Base-by-base conservation (phyloP, 1,140 invertebrate genomes). In the Aricia agestis region DNA sequence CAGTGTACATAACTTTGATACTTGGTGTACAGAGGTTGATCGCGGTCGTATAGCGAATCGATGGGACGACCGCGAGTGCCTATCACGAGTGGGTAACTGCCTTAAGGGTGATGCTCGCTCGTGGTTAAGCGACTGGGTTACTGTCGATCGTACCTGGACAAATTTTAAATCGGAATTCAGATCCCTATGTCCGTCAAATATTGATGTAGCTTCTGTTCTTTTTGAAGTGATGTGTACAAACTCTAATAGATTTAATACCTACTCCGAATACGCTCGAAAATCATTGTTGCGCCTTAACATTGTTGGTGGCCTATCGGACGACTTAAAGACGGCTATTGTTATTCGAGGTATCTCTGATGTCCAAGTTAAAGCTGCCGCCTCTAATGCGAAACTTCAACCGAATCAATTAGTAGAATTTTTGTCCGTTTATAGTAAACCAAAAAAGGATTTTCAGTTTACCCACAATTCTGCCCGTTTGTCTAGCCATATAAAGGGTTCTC, bases 21-120 rank as follows among this genome's bases (percentile, higher is more conserved):
- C 32, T 17, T 79, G 78, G 78, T 79, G 78, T 69, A 19, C 69
- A 4, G 74, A 79, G 61, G 78, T 77, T 6, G 76, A 79, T 66
- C 67, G 70, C 13, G 73, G 67, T 7, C 66, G 57, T 10, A 36
- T 59, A 58, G 9, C 52, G n/a, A 76, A 78, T 45, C 17, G 58
- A 3, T 79, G 74, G 78, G 58, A 68, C n/a, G 78, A 79, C 57
- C 59, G 31, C 5, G 76, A 77, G 69, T 79, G 76, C n/a, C 52
- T 79, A 19, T 72, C 76, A 3, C 74, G 76, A 17, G 66, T 77
- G 0, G 78, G 72, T 7, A 69, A 58, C 19, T 73, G 72, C 41
- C 45, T 77, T 0, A 73, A 70, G 57, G 76, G 73, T 11, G 73
- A 75, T 9, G 76, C 76, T 2, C 74, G 41, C 41, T 9, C 41